These are phyloP conservation scores for Epicampocera succincta DNA, from an alignment of 2,888 invertebrate genomes.

Conservation along the genomic window DNA sequence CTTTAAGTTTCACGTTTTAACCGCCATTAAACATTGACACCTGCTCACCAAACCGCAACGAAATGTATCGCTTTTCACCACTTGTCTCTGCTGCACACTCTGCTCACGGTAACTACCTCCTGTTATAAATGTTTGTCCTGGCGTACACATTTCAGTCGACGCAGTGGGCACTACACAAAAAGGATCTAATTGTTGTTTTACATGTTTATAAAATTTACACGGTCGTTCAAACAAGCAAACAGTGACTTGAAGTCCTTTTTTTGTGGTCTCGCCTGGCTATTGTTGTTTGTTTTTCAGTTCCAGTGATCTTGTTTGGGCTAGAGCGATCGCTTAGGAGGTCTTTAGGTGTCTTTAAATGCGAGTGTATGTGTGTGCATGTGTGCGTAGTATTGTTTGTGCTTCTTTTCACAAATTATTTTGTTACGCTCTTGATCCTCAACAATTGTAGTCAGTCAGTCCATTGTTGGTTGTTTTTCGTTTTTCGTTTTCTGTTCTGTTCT, in stretches of 20 bases:
- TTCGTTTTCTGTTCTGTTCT: slow-evolving; percentile 26
- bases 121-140: slow-evolving; percentile 36
- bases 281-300: slow-evolving; percentile 55
- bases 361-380: slow-evolving; percentile 13
- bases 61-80: slow-evolving; percentile 65
- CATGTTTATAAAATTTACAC: slow-evolving; percentile 67
- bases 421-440: slow-evolving; percentile 73
- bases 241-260: slow-evolving; percentile 54
- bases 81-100: slow-evolving; percentile 41
- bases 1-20: slow-evolving; percentile 51
- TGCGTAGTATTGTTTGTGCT: neutral
- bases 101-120: slow-evolving; percentile 67
- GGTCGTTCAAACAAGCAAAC: slow-evolving; percentile 62
- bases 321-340: slow-evolving; percentile 29
- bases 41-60: slow-evolving; percentile 65
- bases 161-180: slow-evolving; percentile 22
- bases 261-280: slow-evolving; percentile 5
- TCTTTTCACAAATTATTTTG: slow-evolving; percentile 76
- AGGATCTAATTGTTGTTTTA: slow-evolving; percentile 75
- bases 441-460: slow-evolving; percentile 37
- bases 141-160: slow-evolving; percentile 14
- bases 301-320: slow-evolving; percentile 55
- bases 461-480: slow-evolving; percentile 28
- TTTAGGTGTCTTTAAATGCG: neutral
- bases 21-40: slow-evolving; percentile 68